phyloP scores from a whole-genome alignment of 2,888 invertebrate genomes.

The Lithodes maja region DNA sequence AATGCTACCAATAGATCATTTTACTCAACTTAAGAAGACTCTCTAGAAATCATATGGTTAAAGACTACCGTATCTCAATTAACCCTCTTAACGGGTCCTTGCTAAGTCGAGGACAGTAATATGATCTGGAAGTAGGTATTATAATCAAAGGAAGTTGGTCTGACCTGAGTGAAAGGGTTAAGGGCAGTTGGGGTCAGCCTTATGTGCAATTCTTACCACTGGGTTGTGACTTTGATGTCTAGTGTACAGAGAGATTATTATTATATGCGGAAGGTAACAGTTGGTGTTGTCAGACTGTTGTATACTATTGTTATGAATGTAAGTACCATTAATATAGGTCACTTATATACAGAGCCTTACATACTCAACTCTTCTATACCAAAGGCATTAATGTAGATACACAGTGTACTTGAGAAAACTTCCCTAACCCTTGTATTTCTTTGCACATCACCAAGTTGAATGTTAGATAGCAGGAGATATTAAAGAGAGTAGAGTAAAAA shows the following conservation, averaged over 20 bases:
- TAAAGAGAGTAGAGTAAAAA: constrained; percentile 62
- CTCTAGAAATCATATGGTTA: too few species aligned
- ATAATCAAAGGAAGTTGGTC: too few species aligned
- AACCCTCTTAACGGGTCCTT: too few species aligned
- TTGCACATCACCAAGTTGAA: constrained; percentile 67
- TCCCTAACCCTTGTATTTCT: constrained; percentile 66
- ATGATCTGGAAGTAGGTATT: too few species aligned
- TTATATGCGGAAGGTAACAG: constrained; percentile 65
- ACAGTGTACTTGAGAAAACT: constrained; percentile 68
- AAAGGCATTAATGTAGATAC: constrained; percentile 69
- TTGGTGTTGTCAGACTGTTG: constrained; percentile 68
- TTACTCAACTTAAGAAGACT: too few species aligned
- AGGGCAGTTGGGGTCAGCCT: constrained; percentile 64
- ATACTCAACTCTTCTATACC: constrained; percentile 68
- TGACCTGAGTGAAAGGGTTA: too few species aligned
- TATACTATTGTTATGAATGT: constrained; percentile 69
- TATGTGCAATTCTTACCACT: constrained; percentile 69
- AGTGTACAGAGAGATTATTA: constrained; percentile 69
- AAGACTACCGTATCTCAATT: too few species aligned
- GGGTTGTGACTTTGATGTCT: constrained; percentile 69
- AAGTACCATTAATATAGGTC: constrained; percentile 65
- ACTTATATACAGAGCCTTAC: constrained; percentile 69
- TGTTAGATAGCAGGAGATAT: constrained; percentile 65
- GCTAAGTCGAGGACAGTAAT: too few species aligned
- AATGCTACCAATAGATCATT: too few species aligned